Evolutionary conservation across 2,797 vertebrate species (phyloP), one percentile per base, ranked within the genome.

Genomic region (Paramormyrops hopkinsi): DNA sequence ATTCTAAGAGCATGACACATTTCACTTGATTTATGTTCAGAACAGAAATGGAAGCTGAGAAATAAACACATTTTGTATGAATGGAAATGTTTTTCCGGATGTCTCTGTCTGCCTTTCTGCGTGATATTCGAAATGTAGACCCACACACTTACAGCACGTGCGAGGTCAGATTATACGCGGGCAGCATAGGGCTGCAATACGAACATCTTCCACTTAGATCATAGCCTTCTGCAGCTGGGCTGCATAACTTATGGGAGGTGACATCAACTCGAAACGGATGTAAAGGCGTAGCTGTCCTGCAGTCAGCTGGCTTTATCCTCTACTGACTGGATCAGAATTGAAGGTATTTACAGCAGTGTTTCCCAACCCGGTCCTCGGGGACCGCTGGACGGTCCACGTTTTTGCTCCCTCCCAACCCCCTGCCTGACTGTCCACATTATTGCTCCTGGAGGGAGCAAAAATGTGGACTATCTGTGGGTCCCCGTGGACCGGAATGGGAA

Each of bases 31-130:
- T 92, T 88, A 92, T 85, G 65, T 92, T 92, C 92, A 62, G 91
- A 89, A 91, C 93, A 91, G 89, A 89, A 94, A 93, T 92, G 91
- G 92, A 94, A 89, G 91, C 92, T 87, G 90, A 90, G 90, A 92
- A 91, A 93, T 90, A 89, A 90, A 92, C 22, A 87, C 50, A 41
- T 79, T 86, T 86, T 90, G 82, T 88, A 14, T 22, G 14, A 89
- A 41, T 87, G 8, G 87, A 90, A 48, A 89, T 25, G 88, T 90
- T 89, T 33, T 88, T 88, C 90, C 73, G 0, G 19, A 86, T 90
- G 89, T 29, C 88, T 91, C 83, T 0, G 79, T 88, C n/a, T 51
- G 59, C 19, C 69, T 82, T 17, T 86, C 50, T 65, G 76, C 46
- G 41, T 87, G 89, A 87, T 87, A 89, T 86, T 79, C 41, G 46